These are phyloP conservation scores for Neoscelio sp. DNA, from an alignment of 2,888 invertebrate genomes.

Conservation along the genomic window DNA sequence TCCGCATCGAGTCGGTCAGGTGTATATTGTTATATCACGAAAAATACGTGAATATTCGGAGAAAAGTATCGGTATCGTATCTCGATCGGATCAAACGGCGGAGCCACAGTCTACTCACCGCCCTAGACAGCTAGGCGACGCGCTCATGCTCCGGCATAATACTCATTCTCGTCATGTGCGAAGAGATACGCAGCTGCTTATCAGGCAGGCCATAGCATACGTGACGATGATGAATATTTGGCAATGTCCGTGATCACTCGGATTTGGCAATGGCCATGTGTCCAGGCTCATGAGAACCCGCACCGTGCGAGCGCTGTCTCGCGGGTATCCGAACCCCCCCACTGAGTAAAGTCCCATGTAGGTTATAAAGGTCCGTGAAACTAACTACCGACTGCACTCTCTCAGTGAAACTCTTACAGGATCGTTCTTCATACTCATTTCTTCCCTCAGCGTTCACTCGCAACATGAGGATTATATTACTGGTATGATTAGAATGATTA, in stretches of 20 bases:
- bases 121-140: constrained; percentile 16
- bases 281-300: constrained; percentile 58
- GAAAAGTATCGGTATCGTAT: constrained; percentile 35
- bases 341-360: constrained; percentile 74
- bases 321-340: constrained; percentile 38
- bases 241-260: constrained; percentile 58
- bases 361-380: constrained; percentile 82
- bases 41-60: constrained; percentile 25
- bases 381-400: constrained; percentile 82
- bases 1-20: too few relatives aligned
- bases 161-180: constrained; percentile 28
- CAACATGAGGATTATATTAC: constrained; percentile 81
- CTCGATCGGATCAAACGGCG: constrained; percentile 32
- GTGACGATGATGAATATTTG: constrained; percentile 41
- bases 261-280: constrained; percentile 70
- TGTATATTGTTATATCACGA: constrained; percentile 1
- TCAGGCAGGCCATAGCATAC: constrained; percentile 18
- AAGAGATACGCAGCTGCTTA: constrained; percentile 35
- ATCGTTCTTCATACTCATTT: constrained; percentile 74
- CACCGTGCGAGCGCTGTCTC: too few relatives aligned
- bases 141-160: constrained; percentile 30
- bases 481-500: constrained; percentile 79
- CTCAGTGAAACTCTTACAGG: constrained; percentile 82
- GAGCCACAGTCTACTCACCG: constrained; percentile 56
- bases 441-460: constrained; percentile 65